Percentiles rank a stretch among this genome's conserved stretches.
Conservation (phyloP, 1,140 invertebrate species). For the Homarus americanus region DNA sequence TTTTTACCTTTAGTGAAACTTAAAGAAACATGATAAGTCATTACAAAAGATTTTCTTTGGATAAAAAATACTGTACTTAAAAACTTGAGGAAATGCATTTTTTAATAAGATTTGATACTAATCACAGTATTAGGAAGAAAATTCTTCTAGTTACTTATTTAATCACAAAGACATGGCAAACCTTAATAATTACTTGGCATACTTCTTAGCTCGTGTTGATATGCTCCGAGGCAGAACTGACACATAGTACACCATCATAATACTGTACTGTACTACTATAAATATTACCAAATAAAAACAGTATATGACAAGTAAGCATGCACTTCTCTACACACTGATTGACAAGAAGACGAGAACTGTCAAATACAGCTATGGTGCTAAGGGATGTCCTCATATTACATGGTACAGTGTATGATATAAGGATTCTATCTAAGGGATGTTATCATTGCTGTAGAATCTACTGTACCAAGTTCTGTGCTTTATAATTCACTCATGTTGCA, state of each 20-base stretch:
- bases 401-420: not conserved
- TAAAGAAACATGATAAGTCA: too few relatives aligned
- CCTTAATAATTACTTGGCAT: too few relatives aligned
- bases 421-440: not conserved
- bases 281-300: not conserved
- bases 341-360: not conserved
- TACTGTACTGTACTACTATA: too few relatives aligned
- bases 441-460: not conserved
- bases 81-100: too few relatives aligned
- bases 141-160: too few relatives aligned
- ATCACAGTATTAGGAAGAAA: too few relatives aligned
- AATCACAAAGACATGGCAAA: too few relatives aligned
- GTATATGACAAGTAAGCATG: slow-evolving; percentile 1
- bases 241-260: not conserved
- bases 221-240: not conserved
- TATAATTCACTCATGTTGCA: not conserved
- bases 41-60: too few relatives aligned
- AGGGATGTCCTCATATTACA: not conserved
- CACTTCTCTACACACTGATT: slow-evolving; percentile 8
- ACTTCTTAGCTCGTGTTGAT: not conserved
- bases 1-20: too few relatives aligned
- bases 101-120: too few relatives aligned
- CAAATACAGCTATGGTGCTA: not conserved
- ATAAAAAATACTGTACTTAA: too few relatives aligned
- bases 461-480: not conserved